Conservation (phyloP, 2,888 invertebrate species). For the Pristionchus exspectatus region DNA sequence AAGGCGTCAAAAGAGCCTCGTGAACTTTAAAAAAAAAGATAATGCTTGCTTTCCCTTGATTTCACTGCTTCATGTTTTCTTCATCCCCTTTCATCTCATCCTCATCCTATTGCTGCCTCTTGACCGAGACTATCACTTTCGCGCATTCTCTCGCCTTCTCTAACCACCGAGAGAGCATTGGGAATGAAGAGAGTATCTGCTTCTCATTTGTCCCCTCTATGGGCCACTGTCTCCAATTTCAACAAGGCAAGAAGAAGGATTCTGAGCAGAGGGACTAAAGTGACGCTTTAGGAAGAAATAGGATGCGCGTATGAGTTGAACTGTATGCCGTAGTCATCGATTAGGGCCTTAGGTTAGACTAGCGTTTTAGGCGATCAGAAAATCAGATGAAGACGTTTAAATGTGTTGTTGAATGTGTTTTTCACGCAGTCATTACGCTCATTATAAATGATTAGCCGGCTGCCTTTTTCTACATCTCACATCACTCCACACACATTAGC, state of each 20-base stretch:
- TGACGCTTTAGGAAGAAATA: not conserved
- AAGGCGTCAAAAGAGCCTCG: too few relatives aligned
- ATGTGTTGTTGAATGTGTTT: not conserved
- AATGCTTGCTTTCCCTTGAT: not conserved
- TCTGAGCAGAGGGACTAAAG: not conserved
- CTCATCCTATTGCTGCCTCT: not conserved
- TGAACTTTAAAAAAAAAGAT: not conserved
- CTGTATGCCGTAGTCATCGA: too few relatives aligned
- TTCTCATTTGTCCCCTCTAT: conserved; percentile 27
- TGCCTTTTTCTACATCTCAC: not conserved
- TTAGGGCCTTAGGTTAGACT: too few relatives aligned
- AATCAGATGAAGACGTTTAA: too few relatives aligned
- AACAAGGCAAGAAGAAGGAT: not conserved
- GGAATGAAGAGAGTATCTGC: not conserved
- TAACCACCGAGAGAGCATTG: not conserved
- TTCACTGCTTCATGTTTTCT: not conserved
- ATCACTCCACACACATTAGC: not conserved
- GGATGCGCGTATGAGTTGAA: not conserved
- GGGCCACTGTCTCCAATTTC: conserved; percentile 25
- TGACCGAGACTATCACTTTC: not conserved
- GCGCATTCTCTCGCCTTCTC: not conserved
- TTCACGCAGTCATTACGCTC: not conserved
- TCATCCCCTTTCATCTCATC: conserved; percentile 2
- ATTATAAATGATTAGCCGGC: not conserved
- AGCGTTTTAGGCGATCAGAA: too few relatives aligned